Conservation (phyloP, 2,888 invertebrate genomes). For the Oligia latruncula region DNA sequence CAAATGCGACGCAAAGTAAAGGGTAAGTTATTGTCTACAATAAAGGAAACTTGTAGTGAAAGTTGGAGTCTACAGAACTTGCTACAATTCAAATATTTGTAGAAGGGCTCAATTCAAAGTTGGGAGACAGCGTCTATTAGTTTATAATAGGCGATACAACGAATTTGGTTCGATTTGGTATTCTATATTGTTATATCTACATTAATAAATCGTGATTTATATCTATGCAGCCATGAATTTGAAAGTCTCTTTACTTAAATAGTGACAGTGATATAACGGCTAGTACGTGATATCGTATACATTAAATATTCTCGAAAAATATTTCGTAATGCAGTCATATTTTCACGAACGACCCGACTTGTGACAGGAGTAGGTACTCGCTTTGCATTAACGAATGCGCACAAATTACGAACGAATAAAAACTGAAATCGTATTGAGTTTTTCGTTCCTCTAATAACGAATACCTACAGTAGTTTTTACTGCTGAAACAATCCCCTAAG, state of each 20-base stretch:
- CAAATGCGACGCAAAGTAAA: constrained; percentile 54
- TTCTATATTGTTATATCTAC: not conserved
- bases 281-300: constrained; percentile 45
- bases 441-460: not conserved
- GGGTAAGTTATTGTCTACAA: constrained; percentile 50
- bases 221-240: constrained; percentile 28
- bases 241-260: constrained; percentile 36
- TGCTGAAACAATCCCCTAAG: not conserved
- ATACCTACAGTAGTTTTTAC: not conserved
- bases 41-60: constrained; percentile 48
- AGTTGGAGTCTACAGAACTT: constrained; percentile 51
- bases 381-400: constrained; percentile 5
- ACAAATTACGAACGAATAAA: not conserved
- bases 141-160: constrained; percentile 16
- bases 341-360: constrained; percentile 6
- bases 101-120: constrained; percentile 48
- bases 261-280: constrained; percentile 38
- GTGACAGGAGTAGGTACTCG: not conserved
- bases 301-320: constrained; percentile 40
- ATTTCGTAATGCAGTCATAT: constrained; percentile 28
- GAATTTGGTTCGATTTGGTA: constrained; percentile 5
- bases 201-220: constrained; percentile 44
- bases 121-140: constrained; percentile 36
- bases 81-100: constrained; percentile 58
- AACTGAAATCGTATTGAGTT: not conserved